Percentiles rank a stretch among this genome's conserved stretches.
Conservation (phyloP, 2,113 vertebrate species). For the Chloropsis cyanopogon region DNA sequence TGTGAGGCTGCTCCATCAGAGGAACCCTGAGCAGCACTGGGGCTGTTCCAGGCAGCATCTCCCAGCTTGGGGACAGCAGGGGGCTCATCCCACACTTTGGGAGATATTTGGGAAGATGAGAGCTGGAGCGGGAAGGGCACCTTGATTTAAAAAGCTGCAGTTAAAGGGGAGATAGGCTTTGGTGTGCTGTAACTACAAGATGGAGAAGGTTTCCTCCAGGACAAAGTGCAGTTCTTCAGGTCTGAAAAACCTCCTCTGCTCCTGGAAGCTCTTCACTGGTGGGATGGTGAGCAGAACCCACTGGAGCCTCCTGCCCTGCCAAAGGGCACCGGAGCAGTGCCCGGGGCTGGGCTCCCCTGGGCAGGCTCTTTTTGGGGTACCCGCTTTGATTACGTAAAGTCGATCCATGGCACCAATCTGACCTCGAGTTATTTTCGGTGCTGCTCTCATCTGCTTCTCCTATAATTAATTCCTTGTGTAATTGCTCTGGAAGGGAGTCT, state of each 20-base stretch:
- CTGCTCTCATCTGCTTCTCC: not conserved
- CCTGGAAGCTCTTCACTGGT: not conserved
- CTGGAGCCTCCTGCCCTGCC: rapidly evolving
- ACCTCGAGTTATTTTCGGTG: not conserved
- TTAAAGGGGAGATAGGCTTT: not conserved
- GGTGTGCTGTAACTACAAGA: not conserved
- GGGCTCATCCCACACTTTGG: not conserved
- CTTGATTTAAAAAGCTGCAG: not conserved
- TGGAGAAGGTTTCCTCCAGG: not conserved
- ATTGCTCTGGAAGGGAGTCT: not conserved
- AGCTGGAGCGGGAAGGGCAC: not conserved
- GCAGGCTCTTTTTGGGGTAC: rapidly evolving
- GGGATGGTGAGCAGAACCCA: not conserved
- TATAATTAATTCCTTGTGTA: not conserved
- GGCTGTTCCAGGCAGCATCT: rapidly evolving
- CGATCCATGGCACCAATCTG: not conserved
- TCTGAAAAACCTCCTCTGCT: not conserved
- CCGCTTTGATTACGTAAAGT: rapidly evolving
- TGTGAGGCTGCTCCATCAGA: rapidly evolving
- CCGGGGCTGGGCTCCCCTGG: not conserved
- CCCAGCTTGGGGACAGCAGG: not conserved
- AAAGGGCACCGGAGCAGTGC: rapidly evolving
- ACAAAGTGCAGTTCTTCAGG: not conserved
- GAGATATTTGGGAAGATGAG: not conserved
- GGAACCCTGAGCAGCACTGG: rapidly evolving